A percentile compares a stretch with the other conserved stretches of the same genome.
phyloP scores from a whole-genome alignment of 2,797 vertebrate species.

The Lacerta agilis region DNA sequence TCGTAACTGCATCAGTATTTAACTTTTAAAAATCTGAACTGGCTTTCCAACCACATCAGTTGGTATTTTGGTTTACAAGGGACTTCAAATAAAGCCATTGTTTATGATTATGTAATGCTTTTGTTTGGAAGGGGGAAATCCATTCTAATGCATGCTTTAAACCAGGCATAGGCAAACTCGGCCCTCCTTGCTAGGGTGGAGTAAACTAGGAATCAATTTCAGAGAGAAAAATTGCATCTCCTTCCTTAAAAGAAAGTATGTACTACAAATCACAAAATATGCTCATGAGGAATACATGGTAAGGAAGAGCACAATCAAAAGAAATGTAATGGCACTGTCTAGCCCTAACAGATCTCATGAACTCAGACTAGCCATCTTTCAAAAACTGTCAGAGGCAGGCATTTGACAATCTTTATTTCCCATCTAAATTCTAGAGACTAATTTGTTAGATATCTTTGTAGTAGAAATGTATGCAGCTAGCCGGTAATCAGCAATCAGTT shows the following conservation, averaged over 20 bases:
- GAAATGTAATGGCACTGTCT: slow-evolving; percentile 30
- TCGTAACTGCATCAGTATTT: background rate
- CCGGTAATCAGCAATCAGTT: background rate
- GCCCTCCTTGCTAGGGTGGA: accelerated
- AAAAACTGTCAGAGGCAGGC: slow-evolving; percentile 48
- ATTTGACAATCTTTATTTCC: slow-evolving; percentile 40
- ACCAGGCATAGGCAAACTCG: too few relatives aligned
- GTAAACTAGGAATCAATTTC: slow-evolving; percentile 2
- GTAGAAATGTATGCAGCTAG: slow-evolving; percentile 34
- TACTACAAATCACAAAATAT: background rate
- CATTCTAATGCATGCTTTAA: background rate
- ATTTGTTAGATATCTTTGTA: slow-evolving; percentile 13
- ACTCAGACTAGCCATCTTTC: slow-evolving; percentile 48
- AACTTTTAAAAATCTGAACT: background rate
- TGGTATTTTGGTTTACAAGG: background rate
- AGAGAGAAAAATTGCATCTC: slow-evolving; percentile 18
- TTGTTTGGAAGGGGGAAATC: background rate
- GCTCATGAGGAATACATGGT: too few relatives aligned
- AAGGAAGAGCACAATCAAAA: slow-evolving; percentile 33
- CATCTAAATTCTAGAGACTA: slow-evolving; percentile 14
- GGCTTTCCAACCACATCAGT: background rate
- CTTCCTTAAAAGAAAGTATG: slow-evolving; percentile 30
- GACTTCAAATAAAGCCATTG: background rate
- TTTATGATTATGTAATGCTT: background rate
- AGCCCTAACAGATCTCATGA: slow-evolving; percentile 30